These are phyloP conservation scores for Druceiella hillmani DNA, from an alignment of 2,888 invertebrate species.

Conservation along the genomic window DNA sequence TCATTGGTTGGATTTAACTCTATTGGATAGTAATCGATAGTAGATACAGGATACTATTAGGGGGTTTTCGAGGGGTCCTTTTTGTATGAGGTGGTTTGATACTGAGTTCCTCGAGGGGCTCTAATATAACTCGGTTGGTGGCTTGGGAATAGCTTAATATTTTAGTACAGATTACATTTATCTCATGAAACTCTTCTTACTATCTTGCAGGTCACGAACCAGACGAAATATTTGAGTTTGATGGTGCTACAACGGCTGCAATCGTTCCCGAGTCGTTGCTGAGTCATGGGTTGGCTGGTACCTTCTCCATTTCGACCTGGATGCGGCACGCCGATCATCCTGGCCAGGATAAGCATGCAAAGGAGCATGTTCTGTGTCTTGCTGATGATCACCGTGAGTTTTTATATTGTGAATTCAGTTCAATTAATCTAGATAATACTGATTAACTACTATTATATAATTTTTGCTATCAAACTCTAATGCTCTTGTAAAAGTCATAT, in stretches of 20 bases:
- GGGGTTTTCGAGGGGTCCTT: too few species aligned
- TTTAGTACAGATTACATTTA: too few species aligned
- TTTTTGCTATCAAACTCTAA: not conserved
- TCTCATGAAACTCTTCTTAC: too few species aligned
- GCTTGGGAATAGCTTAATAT: too few species aligned
- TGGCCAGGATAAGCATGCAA: slow-evolving; percentile 80
- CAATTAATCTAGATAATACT: not conserved
- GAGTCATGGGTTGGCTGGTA: slow-evolving; percentile 69
- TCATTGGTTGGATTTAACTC: too few species aligned
- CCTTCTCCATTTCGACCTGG: slow-evolving; percentile 92
- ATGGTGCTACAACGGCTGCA: slow-evolving; percentile 84
- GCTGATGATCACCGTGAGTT: slow-evolving; percentile 94
- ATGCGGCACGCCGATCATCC: slow-evolving; percentile 84
- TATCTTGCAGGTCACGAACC: slow-evolving; percentile 60
- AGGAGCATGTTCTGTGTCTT: slow-evolving; percentile 95
- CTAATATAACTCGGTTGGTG: too few species aligned
- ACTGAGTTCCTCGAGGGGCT: too few species aligned
- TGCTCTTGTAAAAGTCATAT: too few species aligned
- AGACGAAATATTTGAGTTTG: slow-evolving; percentile 93
- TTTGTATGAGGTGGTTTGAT: too few species aligned
- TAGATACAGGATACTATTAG: too few species aligned
- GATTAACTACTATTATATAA: not conserved
- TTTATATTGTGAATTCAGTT: not conserved
- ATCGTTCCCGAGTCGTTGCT: slow-evolving; percentile 73
- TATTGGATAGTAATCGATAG: too few species aligned